Evolutionary conservation across 35 echinoderm and acorn worm species (phyloP).

Genomic region (Holothuria glaberrima): DNA sequence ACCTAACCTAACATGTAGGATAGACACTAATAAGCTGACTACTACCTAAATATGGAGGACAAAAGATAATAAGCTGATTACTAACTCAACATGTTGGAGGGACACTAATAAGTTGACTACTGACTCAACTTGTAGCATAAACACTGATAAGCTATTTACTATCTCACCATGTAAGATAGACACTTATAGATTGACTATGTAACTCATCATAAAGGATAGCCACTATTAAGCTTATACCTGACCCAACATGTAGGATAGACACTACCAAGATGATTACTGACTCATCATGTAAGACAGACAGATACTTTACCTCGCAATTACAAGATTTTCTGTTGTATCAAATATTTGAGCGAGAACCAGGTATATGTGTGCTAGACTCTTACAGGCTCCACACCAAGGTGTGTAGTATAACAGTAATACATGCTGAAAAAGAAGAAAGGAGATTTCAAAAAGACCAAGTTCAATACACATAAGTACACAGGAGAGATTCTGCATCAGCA

Average conservation of each 20-base stretch:
- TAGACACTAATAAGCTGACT: too few relatives aligned
- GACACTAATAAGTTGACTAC: too few relatives aligned
- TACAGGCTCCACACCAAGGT: constrained; percentile 77
- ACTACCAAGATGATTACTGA: neutral
- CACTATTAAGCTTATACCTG: neutral
- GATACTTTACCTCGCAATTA: constrained; percentile 62
- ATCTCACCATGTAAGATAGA: too few relatives aligned
- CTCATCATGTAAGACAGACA: neutral
- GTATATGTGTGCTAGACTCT: constrained; percentile 66
- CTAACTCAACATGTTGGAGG: too few relatives aligned
- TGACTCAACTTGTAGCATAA: too few relatives aligned
- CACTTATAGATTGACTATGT: neutral
- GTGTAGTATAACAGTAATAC: constrained; percentile 83
- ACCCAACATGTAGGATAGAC: neutral
- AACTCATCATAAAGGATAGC: too few relatives aligned
- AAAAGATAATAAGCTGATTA: too few relatives aligned
- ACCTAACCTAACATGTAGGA: too few relatives aligned
- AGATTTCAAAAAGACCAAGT: neutral
- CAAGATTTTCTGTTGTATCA: constrained; percentile 52
- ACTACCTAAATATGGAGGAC: too few relatives aligned
- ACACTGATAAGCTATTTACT: neutral
- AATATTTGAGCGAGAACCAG: constrained; percentile 64
- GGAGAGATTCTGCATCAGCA: too few relatives aligned
- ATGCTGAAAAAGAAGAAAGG: constrained; percentile 55
- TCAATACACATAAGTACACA: too few relatives aligned